Percentiles rank a stretch among this genome's conserved stretches.
phyloP scores from a whole-genome alignment of 2,797 vertebrate species.

The Varecia variegata region DNA sequence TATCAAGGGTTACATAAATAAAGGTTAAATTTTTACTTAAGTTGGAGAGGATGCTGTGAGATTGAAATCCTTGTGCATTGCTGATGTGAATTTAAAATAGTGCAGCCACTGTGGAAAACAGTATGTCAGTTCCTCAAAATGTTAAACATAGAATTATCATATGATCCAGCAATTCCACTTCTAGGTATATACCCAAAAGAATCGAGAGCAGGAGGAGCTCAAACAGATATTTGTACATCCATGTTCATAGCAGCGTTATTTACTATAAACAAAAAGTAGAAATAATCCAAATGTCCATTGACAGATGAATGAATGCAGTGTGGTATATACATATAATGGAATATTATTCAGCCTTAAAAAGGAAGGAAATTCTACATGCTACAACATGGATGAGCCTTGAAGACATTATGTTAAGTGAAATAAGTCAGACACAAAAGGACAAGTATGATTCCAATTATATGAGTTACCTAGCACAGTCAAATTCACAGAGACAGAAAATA shows the following conservation, averaged over 20 bases:
- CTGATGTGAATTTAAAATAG: not conserved
- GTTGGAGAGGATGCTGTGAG: not conserved
- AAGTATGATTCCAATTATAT: not conserved
- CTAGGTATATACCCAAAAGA: not conserved
- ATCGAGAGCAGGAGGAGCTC: not conserved
- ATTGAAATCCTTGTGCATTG: not conserved
- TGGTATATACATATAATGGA: not conserved
- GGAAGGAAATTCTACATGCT: not conserved
- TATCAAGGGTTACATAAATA: constrained; percentile 16
- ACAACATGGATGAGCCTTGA: not conserved
- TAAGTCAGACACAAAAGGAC: not conserved
- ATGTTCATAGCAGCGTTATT: not conserved
- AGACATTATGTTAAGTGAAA: not conserved
- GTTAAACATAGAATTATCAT: not conserved
- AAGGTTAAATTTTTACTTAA: constrained; percentile 9
- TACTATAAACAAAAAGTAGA: not conserved
- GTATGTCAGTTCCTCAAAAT: not conserved
- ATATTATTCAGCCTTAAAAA: not conserved
- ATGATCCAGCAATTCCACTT: not conserved
- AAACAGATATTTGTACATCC: not conserved
- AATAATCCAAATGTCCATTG: not conserved
- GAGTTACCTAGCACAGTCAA: not conserved
- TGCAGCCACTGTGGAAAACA: not conserved
- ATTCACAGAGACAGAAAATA: not conserved
- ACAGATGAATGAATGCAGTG: not conserved